Evolutionary conservation across 2,797 vertebrate genomes (phyloP), one percentile per base, ranked within the genome.

Genomic region (Acipenser transmontanus): DNA sequence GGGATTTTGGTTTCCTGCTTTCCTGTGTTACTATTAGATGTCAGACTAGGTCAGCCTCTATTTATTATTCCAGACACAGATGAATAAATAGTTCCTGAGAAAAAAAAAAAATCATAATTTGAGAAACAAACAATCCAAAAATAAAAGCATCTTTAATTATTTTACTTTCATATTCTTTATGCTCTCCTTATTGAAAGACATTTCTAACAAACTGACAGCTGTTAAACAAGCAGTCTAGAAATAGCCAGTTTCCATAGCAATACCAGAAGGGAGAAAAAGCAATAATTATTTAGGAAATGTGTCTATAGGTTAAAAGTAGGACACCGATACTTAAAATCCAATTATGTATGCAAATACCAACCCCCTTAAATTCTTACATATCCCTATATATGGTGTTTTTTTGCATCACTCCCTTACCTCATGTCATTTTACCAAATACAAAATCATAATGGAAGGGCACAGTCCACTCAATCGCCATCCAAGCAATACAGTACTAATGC

Each of bases 231-330:
- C 83, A 85, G 80, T 86, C 82, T 84, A 84, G 82, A 85, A 81
- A 82, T 84, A 79, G 80, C 84, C 83, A 82, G 89, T 89, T 89
- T 85, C 88, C 87, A 89, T 80, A 84, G 89, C 81, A 89, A 91
- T 87, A 67, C 71, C 73, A 80, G 79, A 78, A 80, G 77, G 34
- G 4, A 74, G 73, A 73, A 76, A 75, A 78, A 76, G 70, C 79
- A 77, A 86, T 78, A 76, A 80, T 87, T 78, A 83, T 85, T 88
- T 77, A 74, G 76, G 76, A 80, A 80, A 78, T 80, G 80, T 84
- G 34, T 34, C 2, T 34, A 80, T 84, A 78, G 73, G 72, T 78
- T 74, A 77, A 50, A 54, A 71, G 83, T 66, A 71, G 63, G 76
- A 71, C 72, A 76, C 72, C 50, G 62, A 68, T 1, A 34, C 67